A percentile compares a stretch with the other conserved stretches of the same genome.
These are phyloP conservation scores for Empidonax traillii DNA, from an alignment of 2,113 vertebrate species.

Conservation along the genomic window DNA sequence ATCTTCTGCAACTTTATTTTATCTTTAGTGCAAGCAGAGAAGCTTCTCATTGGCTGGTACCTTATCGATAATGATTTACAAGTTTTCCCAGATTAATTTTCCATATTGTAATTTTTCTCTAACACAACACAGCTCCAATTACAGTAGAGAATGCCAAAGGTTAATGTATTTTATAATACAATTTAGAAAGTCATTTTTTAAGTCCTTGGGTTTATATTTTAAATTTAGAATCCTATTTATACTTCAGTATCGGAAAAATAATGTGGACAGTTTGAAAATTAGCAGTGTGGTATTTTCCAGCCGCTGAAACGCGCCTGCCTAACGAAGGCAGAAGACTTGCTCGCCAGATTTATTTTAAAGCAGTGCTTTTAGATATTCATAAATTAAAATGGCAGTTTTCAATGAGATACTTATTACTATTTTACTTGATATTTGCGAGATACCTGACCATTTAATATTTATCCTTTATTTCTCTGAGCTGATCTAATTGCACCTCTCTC, in stretches of 20 bases:
- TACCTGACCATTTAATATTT: constrained; percentile 74
- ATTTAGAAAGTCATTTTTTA: not conserved
- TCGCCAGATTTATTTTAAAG: constrained; percentile 55
- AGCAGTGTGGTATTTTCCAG: constrained; percentile 32
- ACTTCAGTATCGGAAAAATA: not conserved
- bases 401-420: constrained; percentile 41
- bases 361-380: constrained; percentile 25
- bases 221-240: not conserved
- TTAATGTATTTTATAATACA: constrained; percentile 26
- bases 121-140: constrained; percentile 8
- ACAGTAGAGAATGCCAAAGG: constrained; percentile 47
- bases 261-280: not conserved
- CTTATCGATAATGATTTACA: constrained; percentile 62
- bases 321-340: constrained; percentile 32
- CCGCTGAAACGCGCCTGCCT: constrained; percentile 41
- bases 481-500: constrained; percentile 79
- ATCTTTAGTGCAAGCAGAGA: constrained; percentile 18
- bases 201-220: not conserved
- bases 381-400: constrained; percentile 54
- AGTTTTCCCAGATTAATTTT: constrained; percentile 63
- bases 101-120: constrained; percentile 51
- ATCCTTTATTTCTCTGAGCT: constrained; percentile 70
- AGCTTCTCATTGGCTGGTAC: constrained; percentile 26
- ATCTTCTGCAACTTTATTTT: constrained; percentile 51
- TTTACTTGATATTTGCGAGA: constrained; percentile 68